Evolutionary conservation across 2,888 invertebrate genomes (phyloP).

Genomic region (Bombylius major): DNA sequence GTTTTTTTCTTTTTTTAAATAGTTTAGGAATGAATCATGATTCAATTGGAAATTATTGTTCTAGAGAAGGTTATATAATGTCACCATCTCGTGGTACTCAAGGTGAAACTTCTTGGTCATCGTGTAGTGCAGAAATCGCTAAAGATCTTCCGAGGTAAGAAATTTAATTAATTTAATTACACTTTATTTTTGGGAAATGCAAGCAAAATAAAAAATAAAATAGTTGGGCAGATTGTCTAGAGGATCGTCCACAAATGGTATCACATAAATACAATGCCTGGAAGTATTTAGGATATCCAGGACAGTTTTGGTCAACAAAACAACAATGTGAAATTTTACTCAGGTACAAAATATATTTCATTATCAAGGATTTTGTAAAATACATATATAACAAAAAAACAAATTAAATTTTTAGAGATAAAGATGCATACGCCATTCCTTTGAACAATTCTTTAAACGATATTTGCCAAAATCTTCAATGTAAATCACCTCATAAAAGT

Average conservation of each 20-base stretch:
- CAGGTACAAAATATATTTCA: constrained; percentile 2
- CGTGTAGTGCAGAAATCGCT: constrained; percentile 54
- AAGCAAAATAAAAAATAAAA: constrained; percentile 3
- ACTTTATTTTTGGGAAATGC: no score
- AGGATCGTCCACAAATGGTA: constrained; percentile 42
- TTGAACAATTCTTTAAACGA: constrained; percentile 31
- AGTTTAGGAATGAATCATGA: constrained; percentile 75
- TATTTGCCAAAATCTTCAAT: constrained; percentile 55
- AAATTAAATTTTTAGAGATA: constrained; percentile 38
- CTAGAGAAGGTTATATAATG: constrained; percentile 69
- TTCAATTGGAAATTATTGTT: constrained; percentile 55
- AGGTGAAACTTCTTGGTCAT: constrained; percentile 68
- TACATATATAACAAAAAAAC: background rate
- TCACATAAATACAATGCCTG: constrained; percentile 46
- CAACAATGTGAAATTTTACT: constrained; percentile 61
- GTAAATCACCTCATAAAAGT: constrained; percentile 56
- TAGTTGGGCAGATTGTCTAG: constrained; percentile 53
- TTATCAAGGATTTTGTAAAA: background rate
- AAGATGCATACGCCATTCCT: constrained; percentile 45
- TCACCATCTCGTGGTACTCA: constrained; percentile 65
- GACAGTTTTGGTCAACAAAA: constrained; percentile 57
- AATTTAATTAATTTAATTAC: constrained; percentile 6
- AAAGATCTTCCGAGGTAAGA: constrained; percentile 35
- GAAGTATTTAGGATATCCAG: constrained; percentile 51
- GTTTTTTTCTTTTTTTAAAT: constrained; percentile 14